Evolutionary conservation across 35 echinoderm and acorn worm species (phyloP), one percentile per base, ranked within the genome.

Genomic region (Strongylocentrotus purpuratus): DNA sequence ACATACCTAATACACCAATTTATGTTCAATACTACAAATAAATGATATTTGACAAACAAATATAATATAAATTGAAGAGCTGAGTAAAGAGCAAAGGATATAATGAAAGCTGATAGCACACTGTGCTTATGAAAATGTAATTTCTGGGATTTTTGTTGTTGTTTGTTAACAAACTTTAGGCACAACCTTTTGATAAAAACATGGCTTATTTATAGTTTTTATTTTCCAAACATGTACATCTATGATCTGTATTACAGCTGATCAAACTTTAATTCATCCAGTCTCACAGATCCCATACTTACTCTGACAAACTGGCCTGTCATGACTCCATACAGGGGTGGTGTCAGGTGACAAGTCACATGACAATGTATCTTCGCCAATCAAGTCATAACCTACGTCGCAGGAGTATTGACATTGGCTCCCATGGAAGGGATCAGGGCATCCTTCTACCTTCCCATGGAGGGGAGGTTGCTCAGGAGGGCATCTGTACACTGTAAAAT

Each of bases 321-420:
- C 91, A 32, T 58, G 18, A 58, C 91, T 93, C 91, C 91, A 93
- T 14, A 93, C 91, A 3, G 91, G 91, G 18, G 8, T 13, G 11
- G 3, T 58, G 46, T 58, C 91, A 93, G 91, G 45, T 58, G 91
- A 93, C 91, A 93, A 18, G 11, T 93, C 91, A 93, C 91, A 93
- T 47, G 91, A 50, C 48, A 93, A 0, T 13, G 48, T 93, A 33
- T 33, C 91, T 50, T 47, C 9, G 9, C 91, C 91, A 50, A 93
- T 58, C 48, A 93, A 58, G 48, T 93, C 91, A 58, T 93, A 93
- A 32, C 91, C 91, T 93, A 93, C 48, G 25, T 93, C 91, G 25
- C 91, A 93, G 91, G 91, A 47, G 48, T 58, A 93, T 4, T 47
- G 32, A 46, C 91, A 93, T 33, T 58, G 46, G 7, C 22, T 18